phyloP scores from a whole-genome alignment of 1,140 invertebrate genomes.

The Steinernema khuongi region DNA sequence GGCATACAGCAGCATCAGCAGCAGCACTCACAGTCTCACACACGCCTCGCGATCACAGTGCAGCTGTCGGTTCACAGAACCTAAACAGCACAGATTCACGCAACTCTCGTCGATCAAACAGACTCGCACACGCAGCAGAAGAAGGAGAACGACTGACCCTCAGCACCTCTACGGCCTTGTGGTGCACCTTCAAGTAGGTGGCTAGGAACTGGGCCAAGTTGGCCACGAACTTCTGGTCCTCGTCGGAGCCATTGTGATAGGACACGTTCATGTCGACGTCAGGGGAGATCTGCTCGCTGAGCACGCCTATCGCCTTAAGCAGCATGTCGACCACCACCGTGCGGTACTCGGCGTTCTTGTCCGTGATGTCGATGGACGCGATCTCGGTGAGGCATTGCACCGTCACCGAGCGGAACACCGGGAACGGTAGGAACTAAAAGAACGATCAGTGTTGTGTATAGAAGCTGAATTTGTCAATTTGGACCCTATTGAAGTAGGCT shows the following conservation, averaged over 20 bases:
- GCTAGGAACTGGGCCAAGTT: slow-evolving; percentile 94
- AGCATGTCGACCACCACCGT: slow-evolving; percentile 28
- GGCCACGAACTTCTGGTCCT: slow-evolving; percentile 98
- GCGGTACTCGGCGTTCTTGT: slow-evolving; percentile 27
- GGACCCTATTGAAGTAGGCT: not conserved
- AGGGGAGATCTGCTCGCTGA: slow-evolving; percentile 21
- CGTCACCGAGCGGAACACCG: slow-evolving; percentile 95
- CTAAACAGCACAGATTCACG: not conserved
- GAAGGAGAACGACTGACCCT: not conserved
- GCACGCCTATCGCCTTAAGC: slow-evolving; percentile 18
- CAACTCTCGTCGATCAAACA: not conserved
- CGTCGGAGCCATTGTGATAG: slow-evolving; percentile 83
- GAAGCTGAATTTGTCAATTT: not conserved
- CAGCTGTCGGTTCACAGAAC: not conserved
- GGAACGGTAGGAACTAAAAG: slow-evolving; percentile 83
- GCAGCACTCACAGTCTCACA: not conserved
- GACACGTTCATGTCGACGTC: slow-evolving; percentile 64
- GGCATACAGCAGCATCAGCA: not conserved
- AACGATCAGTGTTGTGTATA: slow-evolving; percentile 26
- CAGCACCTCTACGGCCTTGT: slow-evolving; percentile 61
- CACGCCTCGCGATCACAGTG: not conserved
- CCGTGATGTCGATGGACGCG: slow-evolving; percentile 58
- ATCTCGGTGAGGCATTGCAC: slow-evolving; percentile 98
- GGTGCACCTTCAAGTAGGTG: slow-evolving; percentile 93
- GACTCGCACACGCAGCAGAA: not conserved